Evolutionary conservation across 2,888 invertebrate species (phyloP).

Genomic region (Cosmia pyralina): DNA sequence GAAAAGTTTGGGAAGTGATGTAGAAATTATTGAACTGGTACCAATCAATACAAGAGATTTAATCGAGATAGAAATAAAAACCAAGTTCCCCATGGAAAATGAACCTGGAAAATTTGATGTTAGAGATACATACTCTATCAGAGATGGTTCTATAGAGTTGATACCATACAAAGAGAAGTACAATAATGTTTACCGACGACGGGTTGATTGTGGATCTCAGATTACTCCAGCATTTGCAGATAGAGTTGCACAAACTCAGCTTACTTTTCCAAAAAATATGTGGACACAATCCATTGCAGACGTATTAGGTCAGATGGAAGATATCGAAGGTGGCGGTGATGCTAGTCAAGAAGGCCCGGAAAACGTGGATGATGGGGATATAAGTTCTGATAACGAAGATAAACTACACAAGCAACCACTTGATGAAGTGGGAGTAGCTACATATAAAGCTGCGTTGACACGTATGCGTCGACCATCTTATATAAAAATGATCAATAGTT

Average conservation of each 20-base stretch:
- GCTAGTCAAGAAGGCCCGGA: conserved; percentile 65
- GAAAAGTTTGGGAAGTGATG: conserved; percentile 92
- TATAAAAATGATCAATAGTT: conserved; percentile 78
- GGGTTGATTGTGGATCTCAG: conserved; percentile 91
- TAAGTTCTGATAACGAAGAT: conserved; percentile 67
- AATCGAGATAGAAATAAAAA: conserved; percentile 92
- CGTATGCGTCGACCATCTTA: conserved; percentile 84
- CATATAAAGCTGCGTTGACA: conserved; percentile 77
- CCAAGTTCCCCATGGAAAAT: conserved; percentile 89
- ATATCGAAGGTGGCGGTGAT: conserved; percentile 78
- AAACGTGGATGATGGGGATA: conserved; percentile 67
- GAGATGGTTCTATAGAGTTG: conserved; percentile 93
- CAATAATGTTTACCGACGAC: conserved; percentile 88
- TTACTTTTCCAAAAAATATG: conserved; percentile 92
- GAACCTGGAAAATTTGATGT: conserved; percentile 86
- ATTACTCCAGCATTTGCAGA: conserved; percentile 86
- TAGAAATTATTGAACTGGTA: conserved; percentile 90
- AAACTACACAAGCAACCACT: conserved; percentile 64
- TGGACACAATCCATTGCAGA: conserved; percentile 92
- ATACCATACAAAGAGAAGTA: conserved; percentile 90
- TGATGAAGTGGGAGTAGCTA: conserved; percentile 79
- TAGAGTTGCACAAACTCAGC: conserved; percentile 92
- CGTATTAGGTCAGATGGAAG: conserved; percentile 74
- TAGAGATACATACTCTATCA: conserved; percentile 89
- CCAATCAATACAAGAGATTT: conserved; percentile 90